phyloP scores from a whole-genome alignment of 2,888 invertebrate species.

The Campoplex capitator region DNA sequence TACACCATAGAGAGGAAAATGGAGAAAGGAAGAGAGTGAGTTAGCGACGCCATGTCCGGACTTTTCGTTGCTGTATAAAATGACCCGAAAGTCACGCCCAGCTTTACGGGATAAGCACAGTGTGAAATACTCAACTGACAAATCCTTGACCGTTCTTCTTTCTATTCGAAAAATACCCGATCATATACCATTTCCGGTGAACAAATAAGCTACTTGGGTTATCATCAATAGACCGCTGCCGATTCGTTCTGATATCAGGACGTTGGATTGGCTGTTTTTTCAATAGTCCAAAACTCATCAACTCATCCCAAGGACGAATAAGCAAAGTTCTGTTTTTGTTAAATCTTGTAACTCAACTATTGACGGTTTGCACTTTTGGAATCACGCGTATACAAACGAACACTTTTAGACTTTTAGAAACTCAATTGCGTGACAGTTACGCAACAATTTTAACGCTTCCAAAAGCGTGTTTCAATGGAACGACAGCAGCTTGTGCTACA shows the following conservation, averaged over 20 bases:
- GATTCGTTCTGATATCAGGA: not conserved
- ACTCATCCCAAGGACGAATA: not conserved
- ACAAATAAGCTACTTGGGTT: not conserved
- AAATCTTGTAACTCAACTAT: not conserved
- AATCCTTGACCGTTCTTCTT: not conserved
- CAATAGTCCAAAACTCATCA: not conserved
- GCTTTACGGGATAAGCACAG: not conserved
- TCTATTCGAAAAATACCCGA: not conserved
- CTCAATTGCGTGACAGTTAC: not conserved
- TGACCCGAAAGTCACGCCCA: not conserved
- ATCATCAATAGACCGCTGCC: not conserved
- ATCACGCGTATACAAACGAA: not conserved
- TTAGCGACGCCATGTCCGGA: slow-evolving; percentile 35
- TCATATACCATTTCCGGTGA: not conserved
- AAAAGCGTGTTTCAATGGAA: not conserved
- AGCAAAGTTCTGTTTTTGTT: not conserved
- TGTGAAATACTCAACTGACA: not conserved
- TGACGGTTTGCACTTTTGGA: not conserved
- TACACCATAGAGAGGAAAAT: slow-evolving; percentile 51
- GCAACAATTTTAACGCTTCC: not conserved
- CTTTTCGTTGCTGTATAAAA: slow-evolving; percentile 13
- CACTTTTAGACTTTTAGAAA: not conserved
- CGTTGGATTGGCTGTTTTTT: not conserved
- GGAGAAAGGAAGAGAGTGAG: slow-evolving; percentile 54
- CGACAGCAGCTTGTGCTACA: not conserved